Evolutionary conservation across 2,113 vertebrate species (phyloP), one percentile per base, ranked within the genome.

Genomic region (Aphyosemion australe): DNA sequence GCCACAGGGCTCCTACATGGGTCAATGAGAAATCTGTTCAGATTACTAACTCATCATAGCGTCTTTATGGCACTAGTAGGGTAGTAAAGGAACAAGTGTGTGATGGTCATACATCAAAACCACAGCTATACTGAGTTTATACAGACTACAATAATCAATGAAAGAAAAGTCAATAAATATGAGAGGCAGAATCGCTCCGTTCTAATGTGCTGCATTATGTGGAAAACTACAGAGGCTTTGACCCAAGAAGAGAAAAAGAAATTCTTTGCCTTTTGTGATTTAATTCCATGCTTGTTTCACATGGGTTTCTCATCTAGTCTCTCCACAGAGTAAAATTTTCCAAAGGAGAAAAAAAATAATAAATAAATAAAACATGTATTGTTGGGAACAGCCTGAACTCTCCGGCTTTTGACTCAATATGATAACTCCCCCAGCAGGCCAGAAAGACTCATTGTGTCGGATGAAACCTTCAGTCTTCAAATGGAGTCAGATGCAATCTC

Each of bases 1-100:
- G 77, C 64, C 58, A 55, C 51, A 76, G 71, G 62, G 61, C 54
- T 51, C 67, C 59, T 60, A 70, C 51, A 56, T 31, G 45, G 69
- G 67, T 77, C 74, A 59, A 80, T 79, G 69, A 50, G 61, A 73
- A 34, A 58, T 50, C 65, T 74, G 64, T 72, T 84, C 56, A 69
- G 49, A 78, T 61, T 67, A 70, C 59, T 71, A 70, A 72, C 67
- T 60, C 72, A 64, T 61, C 42, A 21, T 60, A 64, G 63, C 50
- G 50, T 63, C 56, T 78, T 72, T 49, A 63, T 53, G 46, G 46
- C 55, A 57, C 39, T 50, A 46, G 2, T 2, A 52, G 57, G 61
- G 13, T 37, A 32, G 72, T 41, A 37, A 50, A 43, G 65, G 56
- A 49, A 67, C 11, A 42, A 60, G 62, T 52, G 61, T 12, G 4